Evolutionary conservation across 2,113 vertebrate species (phyloP), one percentile per base, ranked within the genome.

Genomic region (Istiophorus platypterus): DNA sequence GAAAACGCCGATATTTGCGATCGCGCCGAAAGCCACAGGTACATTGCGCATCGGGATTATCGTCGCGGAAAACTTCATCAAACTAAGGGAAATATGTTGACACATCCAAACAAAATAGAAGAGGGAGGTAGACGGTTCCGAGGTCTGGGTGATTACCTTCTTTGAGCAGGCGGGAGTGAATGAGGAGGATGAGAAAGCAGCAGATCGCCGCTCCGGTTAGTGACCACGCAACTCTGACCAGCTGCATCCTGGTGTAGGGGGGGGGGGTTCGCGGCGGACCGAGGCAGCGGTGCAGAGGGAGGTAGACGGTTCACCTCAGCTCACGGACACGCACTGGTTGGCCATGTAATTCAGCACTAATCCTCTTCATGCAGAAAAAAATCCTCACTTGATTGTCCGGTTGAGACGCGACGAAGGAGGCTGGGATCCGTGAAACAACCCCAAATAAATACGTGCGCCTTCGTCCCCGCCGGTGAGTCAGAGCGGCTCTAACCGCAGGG

Each of bases 171-270:
- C 97, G 97, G 80, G 98, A 97, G 95, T 99, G 97, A 87, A 99
- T 95, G 76, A 99, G 92, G 88, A 99, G 96, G 69, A 99, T 92
- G 59, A 99, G 96, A 92, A 97, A 96, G 96, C 97, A 99, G 97
- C 98, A 98, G 95, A 99, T 94, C 88, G 97, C 97, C 91, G 97
- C 97, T 95, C 96, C 98, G 69, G 97, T 96, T 94, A 99, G 94
- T 94, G 97, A 97, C 97, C 97, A 99, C 95, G 97, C 96, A 91
- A 98, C 96, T 96, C 97, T 96, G 94, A 97, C 96, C 93, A 97
- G 96, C 97, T 98, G 98, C 98, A 99, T 99, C 95, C 96, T 97
- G 96, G 94, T 95, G 93, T 87, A 93, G 94, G 93, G 70, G 73
- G 90, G 94, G 93, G 70, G 73, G 90, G 74, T 75, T 67, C 26